Evolutionary conservation across 2,797 vertebrate genomes (phyloP).

Genomic region (Eulemur mongoz): DNA sequence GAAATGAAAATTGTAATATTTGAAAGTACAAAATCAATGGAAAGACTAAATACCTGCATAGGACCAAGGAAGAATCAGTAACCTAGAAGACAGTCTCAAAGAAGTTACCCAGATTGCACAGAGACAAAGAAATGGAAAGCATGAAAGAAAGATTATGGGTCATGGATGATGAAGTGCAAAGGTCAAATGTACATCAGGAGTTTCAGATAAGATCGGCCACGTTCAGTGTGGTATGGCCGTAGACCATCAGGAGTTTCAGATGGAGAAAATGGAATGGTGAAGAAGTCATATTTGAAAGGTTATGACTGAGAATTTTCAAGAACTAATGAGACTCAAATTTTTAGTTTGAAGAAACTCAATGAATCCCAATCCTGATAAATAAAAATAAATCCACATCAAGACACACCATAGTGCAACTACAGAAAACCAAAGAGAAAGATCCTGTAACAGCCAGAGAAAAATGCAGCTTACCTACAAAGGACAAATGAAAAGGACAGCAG

Average conservation of each 20-base stretch:
- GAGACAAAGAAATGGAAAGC: not conserved
- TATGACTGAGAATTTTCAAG: not conserved
- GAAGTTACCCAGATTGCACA: not conserved
- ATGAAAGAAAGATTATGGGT: not conserved
- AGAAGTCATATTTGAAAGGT: not conserved
- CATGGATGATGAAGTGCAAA: not conserved
- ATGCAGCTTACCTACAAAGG: not conserved
- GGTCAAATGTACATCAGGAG: not conserved
- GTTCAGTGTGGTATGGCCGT: not conserved
- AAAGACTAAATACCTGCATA: not conserved
- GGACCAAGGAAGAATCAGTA: not conserved
- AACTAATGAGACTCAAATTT: not conserved
- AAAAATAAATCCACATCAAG: not conserved
- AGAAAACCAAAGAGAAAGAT: not conserved
- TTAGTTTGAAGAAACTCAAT: slow-evolving; percentile 26
- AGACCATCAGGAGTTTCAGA: not conserved
- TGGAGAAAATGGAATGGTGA: not conserved
- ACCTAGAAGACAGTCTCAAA: not conserved
- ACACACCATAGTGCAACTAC: not conserved
- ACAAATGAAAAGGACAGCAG: not conserved
- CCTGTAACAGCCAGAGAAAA: not conserved
- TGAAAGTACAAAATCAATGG: not conserved
- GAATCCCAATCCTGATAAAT: not conserved
- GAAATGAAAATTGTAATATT: not conserved
- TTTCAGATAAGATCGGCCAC: too few species aligned